phyloP scores from a whole-genome alignment of 2,888 invertebrate species.

The Gari tellinella region DNA sequence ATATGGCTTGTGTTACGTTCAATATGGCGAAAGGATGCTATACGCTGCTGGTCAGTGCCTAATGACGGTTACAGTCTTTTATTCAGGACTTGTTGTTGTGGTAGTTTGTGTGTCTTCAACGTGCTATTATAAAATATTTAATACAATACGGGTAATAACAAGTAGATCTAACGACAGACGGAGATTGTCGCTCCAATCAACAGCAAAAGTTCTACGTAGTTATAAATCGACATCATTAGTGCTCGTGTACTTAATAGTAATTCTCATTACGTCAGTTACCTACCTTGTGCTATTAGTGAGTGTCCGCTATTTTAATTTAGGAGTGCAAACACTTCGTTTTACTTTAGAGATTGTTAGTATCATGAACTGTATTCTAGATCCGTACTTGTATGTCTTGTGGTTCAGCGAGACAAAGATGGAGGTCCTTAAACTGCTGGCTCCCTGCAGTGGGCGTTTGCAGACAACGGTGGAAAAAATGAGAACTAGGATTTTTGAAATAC shows the following conservation, averaged over 20 bases:
- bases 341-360: constrained; percentile 8
- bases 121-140: constrained; percentile 28
- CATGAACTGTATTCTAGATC: constrained; percentile 26
- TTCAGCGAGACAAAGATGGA: constrained; percentile 36
- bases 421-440: constrained; percentile 11
- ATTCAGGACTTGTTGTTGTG: not conserved
- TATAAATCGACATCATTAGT: constrained; percentile 33
- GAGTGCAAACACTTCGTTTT: not conserved
- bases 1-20: not conserved
- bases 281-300: constrained; percentile 12
- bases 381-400: constrained; percentile 38
- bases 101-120: constrained; percentile 5
- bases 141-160: not conserved
- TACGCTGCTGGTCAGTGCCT: not conserved
- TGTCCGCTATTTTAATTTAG: constrained; percentile 14
- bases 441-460: not conserved
- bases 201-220: constrained; percentile 12
- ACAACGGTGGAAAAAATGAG: constrained; percentile 12
- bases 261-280: constrained; percentile 15
- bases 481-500: constrained; percentile 9
- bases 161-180: not conserved
- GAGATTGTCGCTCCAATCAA: constrained; percentile 8
- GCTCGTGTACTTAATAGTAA: constrained; percentile 21
- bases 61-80: not conserved
- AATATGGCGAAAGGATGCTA: not conserved